Percentiles rank a stretch among this genome's conserved stretches.
Conservation (phyloP, 2,113 vertebrate genomes). For the Cavia aperea region DNA sequence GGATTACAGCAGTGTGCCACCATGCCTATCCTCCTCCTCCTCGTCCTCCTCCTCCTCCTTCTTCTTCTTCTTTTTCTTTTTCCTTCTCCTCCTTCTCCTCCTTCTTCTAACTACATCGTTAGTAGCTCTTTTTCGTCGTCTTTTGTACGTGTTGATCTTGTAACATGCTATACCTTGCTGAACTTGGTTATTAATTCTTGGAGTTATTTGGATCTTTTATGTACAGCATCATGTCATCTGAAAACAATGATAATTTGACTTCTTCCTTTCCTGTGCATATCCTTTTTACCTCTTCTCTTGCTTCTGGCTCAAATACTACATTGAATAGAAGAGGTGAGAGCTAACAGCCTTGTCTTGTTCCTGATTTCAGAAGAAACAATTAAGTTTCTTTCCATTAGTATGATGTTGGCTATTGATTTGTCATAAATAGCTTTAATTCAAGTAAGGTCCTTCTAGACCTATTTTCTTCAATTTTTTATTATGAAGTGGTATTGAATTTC, state of each 20-base stretch:
- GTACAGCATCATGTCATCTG: neutral
- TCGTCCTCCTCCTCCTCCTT: no score
- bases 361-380: neutral
- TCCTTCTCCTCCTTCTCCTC: no score
- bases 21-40: no score
- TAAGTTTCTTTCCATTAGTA: neutral
- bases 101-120: no score
- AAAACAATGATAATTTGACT: neutral
- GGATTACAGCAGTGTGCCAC: no score
- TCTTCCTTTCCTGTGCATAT: neutral
- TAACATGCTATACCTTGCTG: neutral
- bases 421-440: neutral
- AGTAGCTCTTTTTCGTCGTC: no score
- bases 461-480: neutral
- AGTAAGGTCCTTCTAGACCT: neutral
- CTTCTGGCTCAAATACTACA: neutral
- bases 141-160: neutral
- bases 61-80: no score
- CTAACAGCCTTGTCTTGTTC: neutral
- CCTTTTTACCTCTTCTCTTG: neutral
- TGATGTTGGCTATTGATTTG: neutral
- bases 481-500: neutral
- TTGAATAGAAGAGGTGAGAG: neutral
- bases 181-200: neutral
- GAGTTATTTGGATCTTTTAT: neutral